Conservation (phyloP, 64 coral and sea anemone genomes). For the Cladopsammia gracilis region DNA sequence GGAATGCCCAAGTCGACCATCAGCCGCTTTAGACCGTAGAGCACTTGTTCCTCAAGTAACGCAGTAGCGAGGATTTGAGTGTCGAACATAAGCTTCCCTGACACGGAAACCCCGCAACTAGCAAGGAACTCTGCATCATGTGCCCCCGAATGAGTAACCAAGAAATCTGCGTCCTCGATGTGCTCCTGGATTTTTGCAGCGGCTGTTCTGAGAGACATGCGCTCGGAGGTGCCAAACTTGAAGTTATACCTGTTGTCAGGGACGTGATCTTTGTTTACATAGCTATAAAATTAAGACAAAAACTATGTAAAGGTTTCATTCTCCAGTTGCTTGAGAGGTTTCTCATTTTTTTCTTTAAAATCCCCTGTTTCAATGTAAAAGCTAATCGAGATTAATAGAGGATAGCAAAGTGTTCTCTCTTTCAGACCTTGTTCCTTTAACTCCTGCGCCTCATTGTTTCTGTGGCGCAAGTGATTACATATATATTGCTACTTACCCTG, state of each 20-base stretch:
- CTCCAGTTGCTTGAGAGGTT: too few relatives aligned
- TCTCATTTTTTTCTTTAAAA: too few relatives aligned
- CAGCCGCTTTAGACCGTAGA: slow-evolving; percentile 51
- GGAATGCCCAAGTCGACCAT: slow-evolving; percentile 43
- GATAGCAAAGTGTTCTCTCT: too few relatives aligned
- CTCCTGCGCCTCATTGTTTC: too few relatives aligned
- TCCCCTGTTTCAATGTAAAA: too few relatives aligned
- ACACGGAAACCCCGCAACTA: neutral
- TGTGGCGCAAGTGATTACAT: too few relatives aligned
- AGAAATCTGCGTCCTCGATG: slow-evolving; percentile 11
- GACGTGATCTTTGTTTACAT: neutral
- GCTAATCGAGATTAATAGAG: too few relatives aligned
- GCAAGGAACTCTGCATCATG: slow-evolving; percentile 38
- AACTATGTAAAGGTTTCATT: too few relatives aligned
- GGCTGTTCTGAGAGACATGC: slow-evolving; percentile 33
- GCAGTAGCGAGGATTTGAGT: slow-evolving; percentile 70
- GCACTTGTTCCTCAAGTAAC: slow-evolving; percentile 1
- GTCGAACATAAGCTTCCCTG: slow-evolving; percentile 61
- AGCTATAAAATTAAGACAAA: neutral
- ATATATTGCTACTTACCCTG: too few relatives aligned
- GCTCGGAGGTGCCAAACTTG: slow-evolving; percentile 55
- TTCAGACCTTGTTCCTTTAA: too few relatives aligned
- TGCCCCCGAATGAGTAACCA: slow-evolving; percentile 52
- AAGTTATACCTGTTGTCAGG: slow-evolving; percentile 69
- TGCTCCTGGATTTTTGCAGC: slow-evolving; percentile 35